A percentile compares a stretch with the other conserved stretches of the same genome.
Evolutionary conservation across 2,113 vertebrate genomes (phyloP).

Genomic region (Crotophaga sulcirostris): DNA sequence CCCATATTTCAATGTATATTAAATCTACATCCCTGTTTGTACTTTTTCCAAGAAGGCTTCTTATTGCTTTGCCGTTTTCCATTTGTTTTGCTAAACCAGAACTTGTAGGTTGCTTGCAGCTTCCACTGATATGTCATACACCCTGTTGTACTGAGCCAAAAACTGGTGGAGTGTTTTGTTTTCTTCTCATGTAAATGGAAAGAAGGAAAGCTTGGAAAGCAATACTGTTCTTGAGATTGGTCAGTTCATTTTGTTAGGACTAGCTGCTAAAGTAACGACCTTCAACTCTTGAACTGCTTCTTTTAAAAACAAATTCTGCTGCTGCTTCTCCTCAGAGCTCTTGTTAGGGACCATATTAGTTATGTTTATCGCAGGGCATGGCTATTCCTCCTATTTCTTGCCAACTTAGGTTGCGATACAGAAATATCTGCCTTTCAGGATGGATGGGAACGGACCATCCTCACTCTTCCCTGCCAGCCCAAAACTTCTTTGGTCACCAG

Average conservation of each 20-base stretch:
- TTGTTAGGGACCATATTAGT: fast-evolving
- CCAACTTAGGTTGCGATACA: background rate
- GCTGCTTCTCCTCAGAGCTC: background rate
- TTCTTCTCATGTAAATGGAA: background rate
- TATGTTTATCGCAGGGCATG: background rate
- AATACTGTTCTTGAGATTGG: background rate
- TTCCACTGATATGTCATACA: background rate
- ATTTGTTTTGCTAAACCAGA: background rate
- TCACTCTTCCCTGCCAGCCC: background rate
- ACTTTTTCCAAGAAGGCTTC: background rate
- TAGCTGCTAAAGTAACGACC: background rate
- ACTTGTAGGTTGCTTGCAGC: background rate
- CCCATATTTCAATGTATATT: background rate
- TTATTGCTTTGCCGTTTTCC: background rate
- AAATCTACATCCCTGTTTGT: background rate
- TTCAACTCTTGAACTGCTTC: background rate
- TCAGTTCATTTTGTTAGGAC: background rate
- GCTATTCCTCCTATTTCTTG: background rate
- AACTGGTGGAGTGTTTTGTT: background rate
- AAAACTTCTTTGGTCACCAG: background rate
- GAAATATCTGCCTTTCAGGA: background rate
- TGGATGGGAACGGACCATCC: background rate
- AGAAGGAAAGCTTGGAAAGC: background rate
- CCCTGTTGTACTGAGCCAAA: background rate
- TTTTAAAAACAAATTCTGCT: background rate